Conservation (phyloP, 2,113 vertebrate genomes). For the Scortum barcoo region DNA sequence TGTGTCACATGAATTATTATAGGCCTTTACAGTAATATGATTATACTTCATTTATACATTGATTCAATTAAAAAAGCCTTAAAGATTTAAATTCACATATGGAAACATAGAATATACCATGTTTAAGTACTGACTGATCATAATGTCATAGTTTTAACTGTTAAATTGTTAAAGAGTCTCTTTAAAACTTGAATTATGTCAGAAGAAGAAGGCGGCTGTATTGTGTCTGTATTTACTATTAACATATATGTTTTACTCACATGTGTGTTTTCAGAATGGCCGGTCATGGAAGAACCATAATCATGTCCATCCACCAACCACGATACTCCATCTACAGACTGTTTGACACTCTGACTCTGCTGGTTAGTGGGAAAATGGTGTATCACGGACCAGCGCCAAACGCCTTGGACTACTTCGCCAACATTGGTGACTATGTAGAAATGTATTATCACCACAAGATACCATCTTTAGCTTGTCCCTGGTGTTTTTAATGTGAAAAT, state of each 20-base stretch:
- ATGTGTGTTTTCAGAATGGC: constrained; percentile 86
- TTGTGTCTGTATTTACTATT: not conserved
- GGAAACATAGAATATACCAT: not conserved
- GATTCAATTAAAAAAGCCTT: not conserved
- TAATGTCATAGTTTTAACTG: not conserved
- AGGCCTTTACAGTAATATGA: not conserved
- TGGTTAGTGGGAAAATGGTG: constrained; percentile 89
- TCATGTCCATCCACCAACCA: constrained; percentile 97
- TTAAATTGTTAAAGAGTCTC: not conserved
- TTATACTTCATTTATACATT: not conserved
- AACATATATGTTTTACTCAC: not conserved
- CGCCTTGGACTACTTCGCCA: constrained; percentile 88
- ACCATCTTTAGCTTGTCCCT: not conserved
- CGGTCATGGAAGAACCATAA: constrained; percentile 89
- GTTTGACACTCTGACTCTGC: constrained; percentile 90
- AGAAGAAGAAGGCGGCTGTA: not conserved
- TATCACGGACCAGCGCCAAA: constrained; percentile 89
- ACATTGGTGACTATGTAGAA: constrained; percentile 81
- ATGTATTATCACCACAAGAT: not conserved
- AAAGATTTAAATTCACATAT: not conserved
- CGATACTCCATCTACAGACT: constrained; percentile 96
- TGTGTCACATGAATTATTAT: not conserved
- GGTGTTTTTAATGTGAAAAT: constrained; percentile 6
- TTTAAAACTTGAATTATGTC: not conserved
- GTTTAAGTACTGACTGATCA: not conserved